A percentile compares a stretch with the other conserved stretches of the same genome.
These are phyloP conservation scores for Bos javanicus DNA, from an alignment of 2,113 vertebrate species.

Conservation along the genomic window DNA sequence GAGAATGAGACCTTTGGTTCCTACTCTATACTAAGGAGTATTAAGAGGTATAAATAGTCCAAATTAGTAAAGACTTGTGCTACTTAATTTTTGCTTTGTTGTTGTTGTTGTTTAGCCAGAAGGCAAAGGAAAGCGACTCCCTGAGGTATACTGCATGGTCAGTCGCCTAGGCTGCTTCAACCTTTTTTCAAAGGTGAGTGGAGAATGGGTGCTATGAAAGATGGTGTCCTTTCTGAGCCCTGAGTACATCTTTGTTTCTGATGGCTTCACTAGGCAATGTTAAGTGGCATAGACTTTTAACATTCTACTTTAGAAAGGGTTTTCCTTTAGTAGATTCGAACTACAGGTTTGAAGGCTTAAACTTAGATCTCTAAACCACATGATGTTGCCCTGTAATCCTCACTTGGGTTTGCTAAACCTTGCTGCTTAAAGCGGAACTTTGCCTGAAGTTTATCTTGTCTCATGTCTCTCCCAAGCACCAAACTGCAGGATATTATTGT, in stretches of 20 bases:
- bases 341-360: not conserved
- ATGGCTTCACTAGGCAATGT: not conserved
- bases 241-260: not conserved
- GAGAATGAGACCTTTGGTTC: not conserved
- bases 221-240: not conserved
- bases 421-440: not conserved
- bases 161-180: conserved; percentile 98
- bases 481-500: not conserved
- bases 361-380: not conserved
- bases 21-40: not conserved
- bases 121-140: conserved; percentile 95
- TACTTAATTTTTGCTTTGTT: not conserved
- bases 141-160: conserved; percentile 97
- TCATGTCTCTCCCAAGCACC: not conserved
- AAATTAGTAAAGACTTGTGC: not conserved
- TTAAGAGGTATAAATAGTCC: not conserved
- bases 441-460: not conserved
- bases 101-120: conserved; percentile 81
- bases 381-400: not conserved
- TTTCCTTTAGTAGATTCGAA: not conserved
- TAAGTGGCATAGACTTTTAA: not conserved
- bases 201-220: not conserved
- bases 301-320: not conserved
- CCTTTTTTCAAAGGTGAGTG: conserved; percentile 96
- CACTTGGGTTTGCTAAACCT: not conserved